Evolutionary conservation across 1,140 invertebrate genomes (phyloP).

Genomic region (Contarinia nasturtii): DNA sequence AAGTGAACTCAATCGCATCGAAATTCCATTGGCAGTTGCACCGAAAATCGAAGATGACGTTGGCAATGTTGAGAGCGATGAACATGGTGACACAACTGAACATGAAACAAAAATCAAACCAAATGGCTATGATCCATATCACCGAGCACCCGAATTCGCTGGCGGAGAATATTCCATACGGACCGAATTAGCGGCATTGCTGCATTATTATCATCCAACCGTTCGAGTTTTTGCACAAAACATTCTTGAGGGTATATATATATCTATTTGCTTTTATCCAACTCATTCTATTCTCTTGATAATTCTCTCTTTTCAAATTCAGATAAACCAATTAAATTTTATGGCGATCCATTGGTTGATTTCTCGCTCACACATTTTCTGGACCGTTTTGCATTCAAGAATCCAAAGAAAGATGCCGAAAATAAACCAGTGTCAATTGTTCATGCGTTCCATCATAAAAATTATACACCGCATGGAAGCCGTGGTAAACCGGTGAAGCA

Average conservation of each 20-base stretch:
- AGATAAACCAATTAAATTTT: constrained; percentile 59
- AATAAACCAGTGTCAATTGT: constrained; percentile 16
- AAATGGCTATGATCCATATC: constrained; percentile 44
- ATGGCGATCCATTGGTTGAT: constrained; percentile 83
- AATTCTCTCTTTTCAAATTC: constrained; percentile 12
- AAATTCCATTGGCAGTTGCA: constrained; percentile 1
- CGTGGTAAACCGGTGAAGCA: constrained; percentile 16
- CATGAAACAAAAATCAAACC: not conserved
- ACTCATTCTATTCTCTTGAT: too few species aligned
- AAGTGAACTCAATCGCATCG: constrained; percentile 9
- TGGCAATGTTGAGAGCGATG: constrained; percentile 23
- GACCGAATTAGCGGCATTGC: constrained; percentile 51
- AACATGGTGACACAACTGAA: constrained; percentile 3
- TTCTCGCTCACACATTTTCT: constrained; percentile 77
- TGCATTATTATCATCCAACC: constrained; percentile 75
- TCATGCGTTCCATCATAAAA: constrained; percentile 9
- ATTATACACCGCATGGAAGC: constrained; percentile 12
- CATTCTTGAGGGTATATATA: constrained; percentile 45
- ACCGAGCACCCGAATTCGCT: constrained; percentile 67
- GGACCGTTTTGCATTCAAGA: constrained; percentile 90
- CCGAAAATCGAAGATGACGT: constrained; percentile 18
- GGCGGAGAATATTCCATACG: constrained; percentile 47
- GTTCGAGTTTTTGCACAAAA: constrained; percentile 72
- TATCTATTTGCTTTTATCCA: too few species aligned
- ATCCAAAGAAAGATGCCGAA: constrained; percentile 60